These are phyloP conservation scores for Eupeodes latifasciatus DNA, from an alignment of 2,888 invertebrate genomes.

Conservation along the genomic window DNA sequence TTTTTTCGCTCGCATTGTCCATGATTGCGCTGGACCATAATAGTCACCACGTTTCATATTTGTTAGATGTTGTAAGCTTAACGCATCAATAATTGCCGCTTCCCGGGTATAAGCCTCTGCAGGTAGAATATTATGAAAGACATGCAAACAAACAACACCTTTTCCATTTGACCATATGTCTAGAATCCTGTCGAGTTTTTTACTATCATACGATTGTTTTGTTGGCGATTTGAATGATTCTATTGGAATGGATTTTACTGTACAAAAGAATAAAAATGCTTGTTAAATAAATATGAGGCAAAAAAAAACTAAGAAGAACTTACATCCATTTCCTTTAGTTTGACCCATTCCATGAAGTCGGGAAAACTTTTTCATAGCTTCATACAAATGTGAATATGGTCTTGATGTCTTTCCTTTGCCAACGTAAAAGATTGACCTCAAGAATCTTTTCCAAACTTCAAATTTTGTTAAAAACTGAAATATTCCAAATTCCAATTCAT, in stretches of 20 bases:
- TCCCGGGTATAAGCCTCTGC: constrained; percentile 97
- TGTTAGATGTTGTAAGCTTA: constrained; percentile 90
- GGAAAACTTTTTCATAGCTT: constrained; percentile 88
- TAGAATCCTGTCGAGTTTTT: constrained; percentile 91
- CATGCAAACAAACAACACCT: constrained; percentile 95
- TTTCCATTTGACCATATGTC: constrained; percentile 93
- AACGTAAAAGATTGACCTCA: constrained; percentile 96
- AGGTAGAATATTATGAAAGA: constrained; percentile 95
- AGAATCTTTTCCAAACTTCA: constrained; percentile 90
- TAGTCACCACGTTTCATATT: constrained; percentile 93
- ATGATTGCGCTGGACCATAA: constrained; percentile 91
- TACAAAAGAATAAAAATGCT: neutral
- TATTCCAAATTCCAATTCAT: constrained; percentile 63
- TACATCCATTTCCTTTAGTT: constrained; percentile 68
- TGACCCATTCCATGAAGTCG: constrained; percentile 71
- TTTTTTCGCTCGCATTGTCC: constrained; percentile 89
- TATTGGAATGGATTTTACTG: constrained; percentile 75
- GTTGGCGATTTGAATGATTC: constrained; percentile 80
- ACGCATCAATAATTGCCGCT: constrained; percentile 96
- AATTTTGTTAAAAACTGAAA: constrained; percentile 82
- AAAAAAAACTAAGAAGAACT: constrained; percentile 20
- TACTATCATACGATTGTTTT: constrained; percentile 77
- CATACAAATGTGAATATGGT: constrained; percentile 95
- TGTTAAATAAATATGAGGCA: neutral
- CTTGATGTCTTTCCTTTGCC: constrained; percentile 96